Base-by-base conservation (phyloP, 2,888 invertebrate species). In the Onthophagus sagittarius region DNA sequence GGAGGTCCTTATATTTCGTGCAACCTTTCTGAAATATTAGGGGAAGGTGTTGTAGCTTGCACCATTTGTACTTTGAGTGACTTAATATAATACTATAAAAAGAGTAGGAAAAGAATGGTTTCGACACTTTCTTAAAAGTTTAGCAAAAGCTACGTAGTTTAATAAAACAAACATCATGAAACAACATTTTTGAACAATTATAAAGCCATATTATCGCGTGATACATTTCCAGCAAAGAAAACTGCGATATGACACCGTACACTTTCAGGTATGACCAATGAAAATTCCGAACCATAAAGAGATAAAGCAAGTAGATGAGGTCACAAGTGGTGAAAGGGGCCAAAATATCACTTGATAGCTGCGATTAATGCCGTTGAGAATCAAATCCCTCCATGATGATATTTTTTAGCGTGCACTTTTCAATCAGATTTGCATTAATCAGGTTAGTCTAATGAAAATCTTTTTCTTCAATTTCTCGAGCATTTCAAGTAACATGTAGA, bases 321-420 rank as follows among this genome's bases (percentile, higher is more conserved):
- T 83, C 13, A 83, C 83, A 62, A 83, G 83, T 7, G 83, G 79
- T 2, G 83, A 85, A 80, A 78, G 84, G 65, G 83, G 83, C 11
- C 75, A 75, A 31, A 73, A 82, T 0, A 81, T 84, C 0, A 84
- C 23, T n/a, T n/a, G n/a, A n/a, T n/a, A n/a, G 1, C 23, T 23
- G 78, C 63, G n/a, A n/a, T n/a, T n/a, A n/a, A n/a, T n/a, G n/a
- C n/a, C n/a, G n/a, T n/a, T n/a, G n/a, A n/a, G n/a, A n/a, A n/a
- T n/a, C n/a, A n/a, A n/a, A n/a, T n/a, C n/a, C n/a, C n/a, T n/a
- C n/a, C n/a, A n/a, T n/a, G n/a, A n/a, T n/a, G n/a, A n/a, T n/a
- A n/a, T n/a, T n/a, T n/a, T n/a, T n/a, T n/a, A n/a, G n/a, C n/a
- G n/a, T n/a, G n/a, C n/a, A n/a, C n/a, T n/a, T n/a, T n/a, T n/a